Evolutionary conservation across 2,888 invertebrate genomes (phyloP).

Genomic region (Sarcophaga variegata): DNA sequence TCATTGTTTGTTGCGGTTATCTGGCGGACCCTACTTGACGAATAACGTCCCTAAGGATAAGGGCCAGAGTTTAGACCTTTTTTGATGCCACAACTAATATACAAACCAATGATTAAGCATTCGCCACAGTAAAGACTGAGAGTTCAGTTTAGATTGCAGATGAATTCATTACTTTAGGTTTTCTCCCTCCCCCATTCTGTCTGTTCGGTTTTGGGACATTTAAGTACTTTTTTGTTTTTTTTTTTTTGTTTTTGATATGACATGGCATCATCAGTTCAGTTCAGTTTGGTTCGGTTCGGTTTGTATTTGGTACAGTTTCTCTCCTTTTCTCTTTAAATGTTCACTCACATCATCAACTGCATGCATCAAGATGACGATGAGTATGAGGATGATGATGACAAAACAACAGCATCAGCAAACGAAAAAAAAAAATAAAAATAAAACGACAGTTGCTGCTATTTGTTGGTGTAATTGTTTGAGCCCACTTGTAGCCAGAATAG

Average conservation of each 20-base stretch:
- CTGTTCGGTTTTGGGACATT: constrained; percentile 29
- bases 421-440: constrained; percentile 26
- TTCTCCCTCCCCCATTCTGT: constrained; percentile 20
- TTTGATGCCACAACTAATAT: no score
- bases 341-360: constrained; percentile 46
- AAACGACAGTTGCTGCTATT: constrained; percentile 36
- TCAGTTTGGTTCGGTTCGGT: constrained; percentile 50
- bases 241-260: not conserved
- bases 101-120: no score
- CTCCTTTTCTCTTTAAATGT: constrained; percentile 41
- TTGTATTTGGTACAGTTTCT: constrained; percentile 66
- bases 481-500: constrained; percentile 57
- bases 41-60: no score
- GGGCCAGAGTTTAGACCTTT: no score
- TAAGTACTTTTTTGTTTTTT: constrained; percentile 46
- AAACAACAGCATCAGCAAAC: constrained; percentile 27
- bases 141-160: not conserved
- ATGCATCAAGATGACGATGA: constrained; percentile 47
- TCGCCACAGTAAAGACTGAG: no score
- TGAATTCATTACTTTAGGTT: not conserved
- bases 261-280: constrained; percentile 57
- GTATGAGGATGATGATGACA: not conserved
- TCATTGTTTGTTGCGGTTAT: no score
- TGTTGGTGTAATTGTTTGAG: constrained; percentile 66
- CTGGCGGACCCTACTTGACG: no score